A percentile compares a stretch with the other conserved stretches of the same genome.
phyloP scores from a whole-genome alignment of 1,140 invertebrate species.

The Galendromus occidentalis region DNA sequence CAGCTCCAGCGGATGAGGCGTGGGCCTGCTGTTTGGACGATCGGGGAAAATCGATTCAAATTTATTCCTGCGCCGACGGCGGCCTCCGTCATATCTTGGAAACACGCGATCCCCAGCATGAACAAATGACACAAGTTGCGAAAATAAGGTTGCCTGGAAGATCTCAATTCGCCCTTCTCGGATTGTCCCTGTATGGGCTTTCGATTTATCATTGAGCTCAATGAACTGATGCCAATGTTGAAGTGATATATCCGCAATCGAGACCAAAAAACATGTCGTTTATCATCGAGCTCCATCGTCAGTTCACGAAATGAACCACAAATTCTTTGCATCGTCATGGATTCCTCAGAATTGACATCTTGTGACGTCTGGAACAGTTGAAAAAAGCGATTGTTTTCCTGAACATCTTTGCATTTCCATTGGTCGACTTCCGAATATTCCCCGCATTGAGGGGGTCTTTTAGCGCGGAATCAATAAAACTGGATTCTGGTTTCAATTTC shows the following conservation, averaged over 20 bases:
- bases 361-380: no score
- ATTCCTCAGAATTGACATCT: background rate
- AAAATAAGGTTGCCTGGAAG: background rate
- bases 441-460: no score
- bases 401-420: no score
- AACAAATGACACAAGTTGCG: background rate
- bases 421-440: no score
- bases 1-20: background rate
- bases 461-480: no score
- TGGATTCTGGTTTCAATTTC: no score
- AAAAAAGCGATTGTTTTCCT: no score
- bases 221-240: background rate
- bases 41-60: background rate
- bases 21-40: slow-evolving; percentile 1
- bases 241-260: background rate
- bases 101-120: background rate
- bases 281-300: background rate
- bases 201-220: background rate
- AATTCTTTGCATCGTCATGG: background rate
- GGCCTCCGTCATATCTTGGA: background rate
- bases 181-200: background rate
- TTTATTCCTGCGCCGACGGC: background rate
- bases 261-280: background rate
- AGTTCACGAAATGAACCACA: background rate
- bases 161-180: background rate